These are phyloP conservation scores for Notolabrus celidotus DNA, from an alignment of 2,797 vertebrate genomes.

Conservation along the genomic window DNA sequence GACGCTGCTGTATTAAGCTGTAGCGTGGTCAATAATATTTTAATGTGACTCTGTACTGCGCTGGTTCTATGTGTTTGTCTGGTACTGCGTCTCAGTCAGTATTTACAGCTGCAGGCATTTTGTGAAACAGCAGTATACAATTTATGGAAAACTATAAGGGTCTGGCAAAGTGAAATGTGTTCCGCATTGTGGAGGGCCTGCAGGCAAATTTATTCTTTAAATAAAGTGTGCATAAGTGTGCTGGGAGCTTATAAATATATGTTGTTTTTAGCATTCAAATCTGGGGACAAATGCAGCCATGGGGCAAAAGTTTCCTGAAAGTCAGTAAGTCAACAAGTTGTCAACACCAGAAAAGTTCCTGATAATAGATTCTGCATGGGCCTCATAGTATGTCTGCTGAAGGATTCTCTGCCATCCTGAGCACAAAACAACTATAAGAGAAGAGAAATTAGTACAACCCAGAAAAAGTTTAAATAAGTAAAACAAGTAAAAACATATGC, in stretches of 20 bases:
- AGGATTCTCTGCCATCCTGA: not conserved
- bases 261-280: slow-evolving; percentile 54
- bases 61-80: slow-evolving; percentile 8
- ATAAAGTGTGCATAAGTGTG: not conserved
- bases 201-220: slow-evolving; percentile 30
- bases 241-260: not conserved
- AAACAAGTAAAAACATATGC: too few species aligned
- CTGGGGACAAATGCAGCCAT: slow-evolving; percentile 34
- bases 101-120: slow-evolving; percentile 6
- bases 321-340: not conserved
- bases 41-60: slow-evolving; percentile 1
- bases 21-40: slow-evolving; percentile 28
- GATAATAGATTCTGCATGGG: slow-evolving; percentile 12
- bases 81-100: slow-evolving; percentile 13
- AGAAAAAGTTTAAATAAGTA: too few species aligned
- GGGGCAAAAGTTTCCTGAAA: not conserved
- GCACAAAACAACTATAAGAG: too few species aligned
- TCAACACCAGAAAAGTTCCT: not conserved
- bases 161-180: slow-evolving; percentile 6
- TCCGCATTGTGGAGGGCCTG: not conserved
- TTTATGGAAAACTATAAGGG: slow-evolving; percentile 17
- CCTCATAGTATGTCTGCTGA: not conserved
- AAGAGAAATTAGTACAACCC: too few species aligned
- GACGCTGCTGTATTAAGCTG: slow-evolving; percentile 20
- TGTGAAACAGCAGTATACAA: not conserved